These are phyloP conservation scores for Mythimna lalbum DNA, from an alignment of 2,888 invertebrate genomes.

Conservation along the genomic window DNA sequence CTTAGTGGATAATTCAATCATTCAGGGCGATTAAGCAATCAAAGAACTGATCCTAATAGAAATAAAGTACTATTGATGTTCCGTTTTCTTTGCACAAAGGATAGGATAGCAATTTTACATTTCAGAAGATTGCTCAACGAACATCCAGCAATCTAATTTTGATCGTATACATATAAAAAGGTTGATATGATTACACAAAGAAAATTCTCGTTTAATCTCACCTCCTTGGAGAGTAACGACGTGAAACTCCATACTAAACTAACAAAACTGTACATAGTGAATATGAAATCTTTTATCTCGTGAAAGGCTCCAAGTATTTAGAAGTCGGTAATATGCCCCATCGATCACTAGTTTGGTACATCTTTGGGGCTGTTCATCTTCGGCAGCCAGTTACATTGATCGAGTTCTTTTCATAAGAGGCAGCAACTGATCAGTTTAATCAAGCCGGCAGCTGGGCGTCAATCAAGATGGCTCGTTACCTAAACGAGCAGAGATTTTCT, in stretches of 20 bases:
- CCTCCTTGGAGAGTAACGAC: slow-evolving; percentile 27
- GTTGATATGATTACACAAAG: slow-evolving; percentile 57
- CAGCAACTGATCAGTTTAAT: slow-evolving; percentile 89
- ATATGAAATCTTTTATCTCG: slow-evolving; percentile 62
- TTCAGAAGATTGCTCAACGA: slow-evolving; percentile 33
- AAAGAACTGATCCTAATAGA: slow-evolving; percentile 14
- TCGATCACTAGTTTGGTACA: slow-evolving; percentile 57
- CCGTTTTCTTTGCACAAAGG: slow-evolving; percentile 32
- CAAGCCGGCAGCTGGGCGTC: slow-evolving; percentile 82
- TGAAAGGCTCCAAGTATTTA: slow-evolving; percentile 48
- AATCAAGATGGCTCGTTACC: slow-evolving; percentile 87
- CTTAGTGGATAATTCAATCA: slow-evolving; percentile 11
- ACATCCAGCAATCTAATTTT: slow-evolving; percentile 44
- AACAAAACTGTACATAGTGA: slow-evolving; percentile 25
- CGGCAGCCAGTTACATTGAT: slow-evolving; percentile 77
- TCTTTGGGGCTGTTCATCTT: slow-evolving; percentile 68
- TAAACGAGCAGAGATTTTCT: slow-evolving; percentile 87
- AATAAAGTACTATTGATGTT: slow-evolving; percentile 30
- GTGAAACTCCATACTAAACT: slow-evolving; percentile 38
- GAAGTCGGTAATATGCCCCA: slow-evolving; percentile 46
- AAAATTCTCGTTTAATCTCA: slow-evolving; percentile 34
- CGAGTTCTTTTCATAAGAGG: slow-evolving; percentile 84
- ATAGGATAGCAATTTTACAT: slow-evolving; percentile 36
- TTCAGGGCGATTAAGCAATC: slow-evolving; percentile 32
- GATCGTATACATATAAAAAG: slow-evolving; percentile 51